A percentile compares a stretch with the other conserved stretches of the same genome.
Evolutionary conservation across 2,888 invertebrate genomes (phyloP).

Genomic region (Sphinx pinastri): DNA sequence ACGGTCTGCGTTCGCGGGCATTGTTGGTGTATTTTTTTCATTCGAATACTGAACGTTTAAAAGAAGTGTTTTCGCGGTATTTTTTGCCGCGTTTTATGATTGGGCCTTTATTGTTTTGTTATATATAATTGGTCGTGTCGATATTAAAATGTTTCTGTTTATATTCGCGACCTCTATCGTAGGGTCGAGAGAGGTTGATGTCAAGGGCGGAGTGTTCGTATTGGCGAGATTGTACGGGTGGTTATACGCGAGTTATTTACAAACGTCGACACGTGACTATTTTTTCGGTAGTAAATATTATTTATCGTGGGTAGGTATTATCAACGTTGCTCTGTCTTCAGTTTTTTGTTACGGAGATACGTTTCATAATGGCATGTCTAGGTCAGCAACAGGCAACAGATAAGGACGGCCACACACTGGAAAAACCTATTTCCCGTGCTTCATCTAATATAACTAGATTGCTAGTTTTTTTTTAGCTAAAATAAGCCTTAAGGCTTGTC

Average conservation of each 20-base stretch:
- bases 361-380: too few relatives aligned
- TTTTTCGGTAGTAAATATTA: neutral
- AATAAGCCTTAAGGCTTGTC: too few relatives aligned
- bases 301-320: too few relatives aligned
- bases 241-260: neutral
- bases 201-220: conserved; percentile 11
- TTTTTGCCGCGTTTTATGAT: conserved; percentile 19
- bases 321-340: too few relatives aligned
- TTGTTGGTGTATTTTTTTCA: conserved; percentile 40
- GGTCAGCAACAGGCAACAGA: too few relatives aligned
- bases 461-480: too few relatives aligned
- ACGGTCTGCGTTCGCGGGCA: conserved; percentile 39
- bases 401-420: too few relatives aligned
- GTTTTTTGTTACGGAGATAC: too few relatives aligned
- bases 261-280: neutral
- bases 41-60: conserved; percentile 9
- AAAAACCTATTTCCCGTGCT: too few relatives aligned
- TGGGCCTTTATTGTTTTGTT: conserved; percentile 18
- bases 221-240: neutral
- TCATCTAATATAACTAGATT: too few relatives aligned
- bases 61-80: conserved; percentile 17
- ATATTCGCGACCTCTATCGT: conserved; percentile 11
- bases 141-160: conserved; percentile 8
- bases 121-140: conserved; percentile 21
- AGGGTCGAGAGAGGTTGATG: conserved; percentile 14